phyloP scores from a whole-genome alignment of 2,797 vertebrate genomes.

The Melanitta fusca region DNA sequence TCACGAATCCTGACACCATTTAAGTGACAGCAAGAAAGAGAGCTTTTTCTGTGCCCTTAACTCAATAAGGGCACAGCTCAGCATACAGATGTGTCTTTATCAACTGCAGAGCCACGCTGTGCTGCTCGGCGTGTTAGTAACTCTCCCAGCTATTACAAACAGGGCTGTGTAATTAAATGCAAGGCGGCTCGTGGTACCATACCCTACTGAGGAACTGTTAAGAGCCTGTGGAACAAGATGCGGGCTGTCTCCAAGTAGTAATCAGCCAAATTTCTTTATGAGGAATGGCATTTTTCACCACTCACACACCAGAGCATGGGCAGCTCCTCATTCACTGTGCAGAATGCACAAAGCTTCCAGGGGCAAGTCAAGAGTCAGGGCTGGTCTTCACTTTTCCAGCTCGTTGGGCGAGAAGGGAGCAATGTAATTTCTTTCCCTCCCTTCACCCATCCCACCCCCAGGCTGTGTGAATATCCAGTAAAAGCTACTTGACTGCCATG shows the following conservation, averaged over 20 bases:
- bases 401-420: not conserved
- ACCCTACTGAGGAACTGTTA: not conserved
- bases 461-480: not conserved
- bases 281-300: not conserved
- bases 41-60: not conserved
- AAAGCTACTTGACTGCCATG: not conserved
- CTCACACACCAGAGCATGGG: not conserved
- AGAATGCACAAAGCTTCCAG: not conserved
- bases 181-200: conserved; percentile 67
- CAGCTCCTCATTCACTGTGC: not conserved
- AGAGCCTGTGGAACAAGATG: not conserved
- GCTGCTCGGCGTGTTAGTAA: not conserved
- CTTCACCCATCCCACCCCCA: not conserved
- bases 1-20: conserved; percentile 44
- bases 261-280: not conserved
- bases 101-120: conserved; percentile 4
- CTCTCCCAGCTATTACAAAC: conserved; percentile 52
- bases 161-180: conserved; percentile 39
- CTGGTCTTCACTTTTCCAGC: not conserved
- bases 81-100: conserved; percentile 56
- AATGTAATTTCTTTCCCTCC: not conserved
- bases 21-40: conserved; percentile 50
- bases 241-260: conserved; percentile 5
- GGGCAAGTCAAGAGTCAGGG: not conserved
- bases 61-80: not conserved